Conservation (phyloP, 23 tunicate genomes). For the Ascidia mentula region DNA sequence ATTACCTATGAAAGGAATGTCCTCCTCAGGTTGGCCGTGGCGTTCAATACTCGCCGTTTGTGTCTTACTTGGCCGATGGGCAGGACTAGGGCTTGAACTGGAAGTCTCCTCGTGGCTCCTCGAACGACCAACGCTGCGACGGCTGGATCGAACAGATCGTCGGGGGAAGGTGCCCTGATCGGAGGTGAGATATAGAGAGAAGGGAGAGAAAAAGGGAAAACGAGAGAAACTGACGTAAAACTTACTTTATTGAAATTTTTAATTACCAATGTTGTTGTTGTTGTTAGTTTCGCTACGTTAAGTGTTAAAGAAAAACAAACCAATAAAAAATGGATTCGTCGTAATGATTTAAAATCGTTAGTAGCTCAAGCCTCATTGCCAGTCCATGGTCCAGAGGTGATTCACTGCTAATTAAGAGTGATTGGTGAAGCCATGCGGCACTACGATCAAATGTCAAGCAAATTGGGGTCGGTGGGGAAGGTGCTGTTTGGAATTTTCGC, state of each 20-base stretch:
- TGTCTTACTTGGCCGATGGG: background rate
- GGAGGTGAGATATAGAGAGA: background rate
- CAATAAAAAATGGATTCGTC: too few species aligned
- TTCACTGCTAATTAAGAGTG: background rate
- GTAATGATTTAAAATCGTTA: too few species aligned
- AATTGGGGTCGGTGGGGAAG: too few species aligned
- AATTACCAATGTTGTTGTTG: background rate
- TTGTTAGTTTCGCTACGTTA: background rate
- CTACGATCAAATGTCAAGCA: background rate
- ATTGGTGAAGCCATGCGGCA: background rate
- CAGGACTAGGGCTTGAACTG: background rate
- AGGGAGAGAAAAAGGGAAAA: background rate
- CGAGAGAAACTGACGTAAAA: background rate
- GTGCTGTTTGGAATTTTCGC: too few species aligned
- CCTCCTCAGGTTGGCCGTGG: background rate
- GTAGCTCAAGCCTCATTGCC: too few species aligned
- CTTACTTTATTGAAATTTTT: background rate
- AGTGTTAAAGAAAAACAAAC: too few species aligned
- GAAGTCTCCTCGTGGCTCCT: too few species aligned
- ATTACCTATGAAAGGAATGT: conserved; percentile 61
- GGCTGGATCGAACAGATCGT: conserved; percentile 13
- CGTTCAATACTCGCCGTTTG: background rate
- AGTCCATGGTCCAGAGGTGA: background rate
- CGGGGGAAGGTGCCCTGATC: background rate
- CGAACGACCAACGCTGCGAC: background rate